These are phyloP conservation scores for Leptinotarsa undecemlineata DNA, from an alignment of 1,140 invertebrate genomes.

Conservation along the genomic window DNA sequence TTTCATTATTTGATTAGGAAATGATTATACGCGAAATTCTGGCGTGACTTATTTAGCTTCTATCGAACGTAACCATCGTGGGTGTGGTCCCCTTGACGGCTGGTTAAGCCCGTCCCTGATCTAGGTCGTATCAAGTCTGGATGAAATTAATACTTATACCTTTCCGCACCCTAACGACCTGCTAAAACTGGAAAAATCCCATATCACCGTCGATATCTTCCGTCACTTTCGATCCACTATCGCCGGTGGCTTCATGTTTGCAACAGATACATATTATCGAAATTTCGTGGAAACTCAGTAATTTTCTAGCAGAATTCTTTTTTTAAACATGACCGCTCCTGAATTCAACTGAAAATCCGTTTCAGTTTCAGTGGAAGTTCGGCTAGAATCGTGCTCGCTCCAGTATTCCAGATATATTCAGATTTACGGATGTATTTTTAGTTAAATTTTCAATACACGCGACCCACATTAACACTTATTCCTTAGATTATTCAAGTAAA, in stretches of 20 bases:
- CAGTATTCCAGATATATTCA: constrained; percentile 24
- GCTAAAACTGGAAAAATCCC: constrained; percentile 38
- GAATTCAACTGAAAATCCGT: constrained; percentile 20
- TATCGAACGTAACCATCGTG: not conserved
- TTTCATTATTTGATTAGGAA: too few relatives aligned
- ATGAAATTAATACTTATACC: constrained; percentile 6
- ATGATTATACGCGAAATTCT: too few relatives aligned
- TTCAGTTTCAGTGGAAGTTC: constrained; percentile 24
- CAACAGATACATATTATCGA: constrained; percentile 27
- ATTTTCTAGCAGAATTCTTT: constrained; percentile 28
- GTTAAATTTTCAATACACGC: constrained; percentile 26
- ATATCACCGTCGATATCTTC: constrained; percentile 33
- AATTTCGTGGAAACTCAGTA: constrained; percentile 14
- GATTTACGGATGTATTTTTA: constrained; percentile 19
- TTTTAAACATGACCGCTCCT: constrained; percentile 25
- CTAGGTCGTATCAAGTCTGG: not conserved
- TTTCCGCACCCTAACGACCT: constrained; percentile 25
- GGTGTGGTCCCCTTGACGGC: not conserved
- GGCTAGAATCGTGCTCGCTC: constrained; percentile 21
- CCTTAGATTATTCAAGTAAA: constrained; percentile 20
- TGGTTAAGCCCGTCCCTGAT: not conserved
- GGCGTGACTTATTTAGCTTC: too few relatives aligned
- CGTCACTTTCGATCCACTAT: constrained; percentile 13
- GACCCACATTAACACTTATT: constrained; percentile 30
- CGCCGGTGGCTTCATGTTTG: constrained; percentile 24